Conservation (phyloP, 2,888 invertebrate species). For the Drosophila mercatorum region DNA sequence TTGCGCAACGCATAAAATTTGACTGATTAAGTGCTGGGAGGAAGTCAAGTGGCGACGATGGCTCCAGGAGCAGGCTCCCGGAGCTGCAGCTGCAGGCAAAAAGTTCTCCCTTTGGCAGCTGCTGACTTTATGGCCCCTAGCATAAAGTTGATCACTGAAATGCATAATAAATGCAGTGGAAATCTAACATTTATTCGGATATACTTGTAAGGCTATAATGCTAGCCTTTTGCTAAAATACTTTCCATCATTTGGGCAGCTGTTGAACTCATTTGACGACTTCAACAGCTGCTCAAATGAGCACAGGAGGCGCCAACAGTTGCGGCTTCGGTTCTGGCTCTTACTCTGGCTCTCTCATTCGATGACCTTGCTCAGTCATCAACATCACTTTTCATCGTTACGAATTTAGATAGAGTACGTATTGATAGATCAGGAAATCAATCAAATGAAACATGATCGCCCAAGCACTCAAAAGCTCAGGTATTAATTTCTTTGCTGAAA, state of each 20-base stretch:
- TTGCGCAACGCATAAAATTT: conserved; percentile 58
- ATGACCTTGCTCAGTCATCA: conserved; percentile 41
- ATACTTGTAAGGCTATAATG: background rate
- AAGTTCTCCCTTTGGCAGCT: conserved; percentile 15
- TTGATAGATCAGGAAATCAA: conserved; percentile 44
- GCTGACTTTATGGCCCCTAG: conserved; percentile 13
- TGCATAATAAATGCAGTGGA: background rate
- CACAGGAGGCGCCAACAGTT: conserved; percentile 51
- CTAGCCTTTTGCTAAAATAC: background rate
- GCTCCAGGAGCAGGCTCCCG: background rate
- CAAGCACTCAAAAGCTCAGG: background rate
- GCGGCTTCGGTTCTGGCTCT: conserved; percentile 32
- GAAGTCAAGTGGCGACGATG: conserved; percentile 42
- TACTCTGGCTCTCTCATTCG: conserved; percentile 3
- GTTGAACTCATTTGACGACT: conserved; percentile 51
- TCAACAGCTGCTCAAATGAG: conserved; percentile 50
- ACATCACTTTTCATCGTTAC: conserved; percentile 22
- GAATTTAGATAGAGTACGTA: background rate
- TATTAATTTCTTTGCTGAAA: background rate
- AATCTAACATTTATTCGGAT: background rate
- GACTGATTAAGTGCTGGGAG: conserved; percentile 72
- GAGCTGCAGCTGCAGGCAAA: conserved; percentile 68
- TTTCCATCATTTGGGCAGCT: conserved; percentile 33
- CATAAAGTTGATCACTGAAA: background rate
- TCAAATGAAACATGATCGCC: conserved; percentile 23